These are phyloP conservation scores for Dendroctonus ponderosae DNA, from an alignment of 1,140 invertebrate genomes.

Conservation along the genomic window DNA sequence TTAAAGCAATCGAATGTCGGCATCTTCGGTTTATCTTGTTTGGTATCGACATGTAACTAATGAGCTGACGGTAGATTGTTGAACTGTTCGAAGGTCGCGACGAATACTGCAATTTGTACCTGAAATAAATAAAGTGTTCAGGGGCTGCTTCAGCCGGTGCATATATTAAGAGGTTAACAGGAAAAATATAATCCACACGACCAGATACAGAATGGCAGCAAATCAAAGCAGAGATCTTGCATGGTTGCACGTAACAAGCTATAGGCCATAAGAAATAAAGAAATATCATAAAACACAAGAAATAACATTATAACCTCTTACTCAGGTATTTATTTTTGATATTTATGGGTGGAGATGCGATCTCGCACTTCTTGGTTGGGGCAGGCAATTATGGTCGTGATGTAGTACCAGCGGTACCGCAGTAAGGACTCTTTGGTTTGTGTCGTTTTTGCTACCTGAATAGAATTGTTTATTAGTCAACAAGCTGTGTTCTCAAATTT, in stretches of 20 bases:
- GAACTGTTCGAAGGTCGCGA: too few species aligned
- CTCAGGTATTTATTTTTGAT: constrained; percentile 36
- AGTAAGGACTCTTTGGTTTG: constrained; percentile 30
- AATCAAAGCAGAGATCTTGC: constrained; percentile 33
- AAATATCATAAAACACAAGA: constrained; percentile 35
- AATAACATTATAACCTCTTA: constrained; percentile 37
- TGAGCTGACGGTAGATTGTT: not conserved
- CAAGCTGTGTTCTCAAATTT: not conserved
- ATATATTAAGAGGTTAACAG: not conserved
- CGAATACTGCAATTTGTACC: too few species aligned
- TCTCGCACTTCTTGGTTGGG: constrained; percentile 33
- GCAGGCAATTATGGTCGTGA: constrained; percentile 32
- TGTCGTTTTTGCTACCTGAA: constrained; percentile 36
- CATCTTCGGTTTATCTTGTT: constrained; percentile 15
- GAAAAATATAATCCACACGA: constrained; percentile 2
- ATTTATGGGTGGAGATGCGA: constrained; percentile 34
- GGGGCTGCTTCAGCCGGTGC: too few species aligned
- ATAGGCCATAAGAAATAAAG: constrained; percentile 35
- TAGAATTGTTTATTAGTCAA: constrained; percentile 33
- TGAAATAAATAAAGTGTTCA: too few species aligned
- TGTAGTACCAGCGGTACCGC: constrained; percentile 29
- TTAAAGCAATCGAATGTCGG: constrained; percentile 20
- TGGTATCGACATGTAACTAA: constrained; percentile 20
- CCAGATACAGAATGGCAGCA: constrained; percentile 16
- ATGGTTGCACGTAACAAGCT: constrained; percentile 32